Base-by-base conservation (phyloP, 2,888 invertebrate genomes). In the Harmothoe impar region DNA sequence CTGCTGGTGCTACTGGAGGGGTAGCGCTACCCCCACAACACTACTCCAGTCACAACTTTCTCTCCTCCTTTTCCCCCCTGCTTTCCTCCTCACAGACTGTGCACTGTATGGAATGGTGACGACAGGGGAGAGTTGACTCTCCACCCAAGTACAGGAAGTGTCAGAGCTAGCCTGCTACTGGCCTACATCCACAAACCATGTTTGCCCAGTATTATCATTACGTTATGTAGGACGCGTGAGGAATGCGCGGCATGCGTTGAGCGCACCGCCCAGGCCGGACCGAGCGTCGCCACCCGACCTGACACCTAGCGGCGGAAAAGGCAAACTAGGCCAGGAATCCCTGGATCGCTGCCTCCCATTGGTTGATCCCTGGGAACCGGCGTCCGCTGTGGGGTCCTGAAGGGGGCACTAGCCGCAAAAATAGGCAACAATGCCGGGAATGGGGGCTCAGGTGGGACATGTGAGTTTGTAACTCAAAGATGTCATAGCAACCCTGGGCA, bases 201-300 rank as follows among this genome's bases (percentile, higher is more conserved):
- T 86, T 86, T 86, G 86, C 86, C 86, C 10, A 86, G 86, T 86
- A 77, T 89, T 89, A 89, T 89, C 89, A 77, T 51, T 68, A 52
- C 33, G 89, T 62, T 77, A 89, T 89, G 89, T 25, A 7, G 12
- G 78, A 35, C 33, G 43, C 52, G 77, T 77, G 72, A 31, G 33
- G 43, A 77, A 77, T 77, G 89, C 68, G 25, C 20, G 89, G 23
- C 29, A 86, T 43, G 84, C 51, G 23, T 15, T 84, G 43, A 17
- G 77, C 77, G 84, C 43, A 43, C 43, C 52, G 20, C n/a, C 23
- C 84, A 29, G 56, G 33, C 43, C 1, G 15, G 35, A n/a, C 35
- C 84, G 17, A 31, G 23, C 84, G 29, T 23, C 25, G 77, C 43
- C 81, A 25, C 23, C 86, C 54, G 56, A 52, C 54, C 86, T 23